Evolutionary conservation across 2,113 vertebrate species (phyloP), one percentile per base, ranked within the genome.

Genomic region (Tinamus guttatus): DNA sequence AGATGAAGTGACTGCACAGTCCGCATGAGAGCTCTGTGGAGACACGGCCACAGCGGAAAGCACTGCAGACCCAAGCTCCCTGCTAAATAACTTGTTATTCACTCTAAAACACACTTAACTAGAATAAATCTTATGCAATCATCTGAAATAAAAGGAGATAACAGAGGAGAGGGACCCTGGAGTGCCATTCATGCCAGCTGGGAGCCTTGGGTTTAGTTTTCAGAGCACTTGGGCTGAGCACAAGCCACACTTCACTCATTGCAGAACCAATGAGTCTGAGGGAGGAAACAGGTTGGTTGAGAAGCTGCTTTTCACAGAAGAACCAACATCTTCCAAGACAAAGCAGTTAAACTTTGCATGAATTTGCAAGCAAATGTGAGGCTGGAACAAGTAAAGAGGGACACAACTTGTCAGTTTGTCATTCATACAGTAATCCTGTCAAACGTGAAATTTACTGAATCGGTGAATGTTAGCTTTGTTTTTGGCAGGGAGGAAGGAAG

Each of bases 351-450:
- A 93, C 86, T 90, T 94, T 62, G 85, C 93, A 93, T 96, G 93
- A 93, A 97, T 96, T 96, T 94, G 88, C 88, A 96, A 95, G 93
- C 63, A 87, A 96, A 92, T 92, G 94, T 67, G 88, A 94, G 85
- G 77, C 77, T 95, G 93, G 88, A 93, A 93, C 54, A 69, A 92
- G 92, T 41, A 90, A 91, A 90, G 88, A 95, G 77, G 90, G 94
- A 95, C 88, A 89, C 69, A 95, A 92, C 65, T 89, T 85, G 83
- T 93, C 88, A 95, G 87, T 84, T 89, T 88, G 80, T 93, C 88
- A 84, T 84, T 90, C 73, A 24, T 52, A 65, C 52, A 95, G 84
- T 81, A 90, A 94, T 92, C 67, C 74, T 86, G 83, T 85, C 93
- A 92, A 87, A 76, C 1, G 3, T 75, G 58, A 86, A 65, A 81